Conservation (phyloP, 2,113 vertebrate genomes). For the Aegithalos caudatus region DNA sequence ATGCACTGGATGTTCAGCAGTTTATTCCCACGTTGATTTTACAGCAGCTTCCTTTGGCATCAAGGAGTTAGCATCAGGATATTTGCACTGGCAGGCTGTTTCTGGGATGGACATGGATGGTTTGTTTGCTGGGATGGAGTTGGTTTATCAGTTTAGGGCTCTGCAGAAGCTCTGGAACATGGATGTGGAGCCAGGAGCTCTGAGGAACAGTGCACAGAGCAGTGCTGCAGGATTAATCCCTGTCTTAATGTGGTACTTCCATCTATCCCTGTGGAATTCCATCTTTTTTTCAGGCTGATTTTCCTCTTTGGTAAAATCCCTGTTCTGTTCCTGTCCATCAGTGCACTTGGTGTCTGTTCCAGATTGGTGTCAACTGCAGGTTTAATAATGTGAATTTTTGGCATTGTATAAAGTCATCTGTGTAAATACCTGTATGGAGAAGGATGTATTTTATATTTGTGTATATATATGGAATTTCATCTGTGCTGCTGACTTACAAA, state of each 20-base stretch:
- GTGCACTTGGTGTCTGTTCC: not conserved
- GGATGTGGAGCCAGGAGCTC: no score
- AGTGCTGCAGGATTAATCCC: no score
- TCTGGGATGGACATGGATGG: accelerated
- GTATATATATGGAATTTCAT: accelerated
- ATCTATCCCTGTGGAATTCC: not conserved
- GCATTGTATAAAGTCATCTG: not conserved
- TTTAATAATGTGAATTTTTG: not conserved
- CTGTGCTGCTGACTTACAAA: not conserved
- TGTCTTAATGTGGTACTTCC: no score
- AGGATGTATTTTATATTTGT: not conserved
- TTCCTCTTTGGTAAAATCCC: not conserved
- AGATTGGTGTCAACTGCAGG: not conserved
- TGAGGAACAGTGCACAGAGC: no score
- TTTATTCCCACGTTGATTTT: not conserved
- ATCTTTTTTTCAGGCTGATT: not conserved
- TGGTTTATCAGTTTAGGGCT: no score
- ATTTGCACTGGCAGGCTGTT: accelerated
- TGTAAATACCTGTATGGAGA: not conserved
- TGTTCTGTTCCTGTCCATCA: not conserved
- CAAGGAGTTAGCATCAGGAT: not conserved
- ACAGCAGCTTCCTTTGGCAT: not conserved
- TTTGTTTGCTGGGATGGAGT: not conserved
- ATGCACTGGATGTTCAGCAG: not conserved
- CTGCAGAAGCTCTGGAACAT: no score